Base-by-base conservation (phyloP, 2,113 vertebrate species). In the Phoenicopterus ruber region DNA sequence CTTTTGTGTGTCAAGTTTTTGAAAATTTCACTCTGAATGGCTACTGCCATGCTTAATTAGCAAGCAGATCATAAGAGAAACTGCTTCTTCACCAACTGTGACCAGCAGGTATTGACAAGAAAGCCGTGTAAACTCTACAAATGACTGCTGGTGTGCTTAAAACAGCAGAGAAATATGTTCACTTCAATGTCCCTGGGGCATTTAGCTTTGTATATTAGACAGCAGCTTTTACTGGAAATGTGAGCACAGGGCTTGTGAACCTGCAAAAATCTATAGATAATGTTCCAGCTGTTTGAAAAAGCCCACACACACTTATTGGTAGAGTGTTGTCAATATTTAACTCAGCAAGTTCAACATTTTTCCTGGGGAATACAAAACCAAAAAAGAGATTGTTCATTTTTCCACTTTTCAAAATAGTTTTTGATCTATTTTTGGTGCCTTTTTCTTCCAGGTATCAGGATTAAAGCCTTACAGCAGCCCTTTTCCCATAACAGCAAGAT, bases 31-130 rank as follows among this genome's bases (percentile, higher is more conserved):
- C 66, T 76, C 50, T 89, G 73, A 95, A 67, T 94, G 81, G 65
- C 71, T 93, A 70, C 52, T 88, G 82, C 76, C 71, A 42, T 70
- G 78, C 66, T 94, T 97, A 97, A 96, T 97, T 97, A 97, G 85
- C 70, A 96, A 79, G 47, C 24, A 74, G 63, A 86, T 94, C 82
- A 96, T 97, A 98, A 97, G 94, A 98, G 97, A 98, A 98, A 97
- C 98, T 98, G 90, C 92, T 97, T 97, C 98, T 98, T 98, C 97
- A 97, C 97, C 97, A 96, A 94, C 97, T 94, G 94, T 93, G 94
- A 97, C 80, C 95, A 97, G 95, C 96, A 96, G 94, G 90, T 96
- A 94, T 97, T 96, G 94, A 96, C 95, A 96, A 95, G 82, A 96
- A 97, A 95, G 88, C 63, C 52, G 52, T 69, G 86, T 95, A 95